A percentile compares a stretch with the other conserved stretches of the same genome.
These are phyloP conservation scores for Ernsta delagoae DNA, from an alignment of 2,888 invertebrate species.

Conservation along the genomic window DNA sequence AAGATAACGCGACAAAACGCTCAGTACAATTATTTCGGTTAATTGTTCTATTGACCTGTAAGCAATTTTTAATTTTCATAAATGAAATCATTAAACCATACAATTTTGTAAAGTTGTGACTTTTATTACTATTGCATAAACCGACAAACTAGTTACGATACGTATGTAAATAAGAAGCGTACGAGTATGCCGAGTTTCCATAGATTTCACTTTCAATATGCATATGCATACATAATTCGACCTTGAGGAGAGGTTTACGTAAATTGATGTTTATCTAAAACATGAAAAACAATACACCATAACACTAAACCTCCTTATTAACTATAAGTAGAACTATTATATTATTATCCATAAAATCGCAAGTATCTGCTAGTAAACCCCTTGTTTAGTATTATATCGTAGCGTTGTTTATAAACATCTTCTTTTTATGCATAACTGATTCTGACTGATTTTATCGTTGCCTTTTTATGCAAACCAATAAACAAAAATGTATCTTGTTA, in stretches of 20 bases:
- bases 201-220: conserved; percentile 41
- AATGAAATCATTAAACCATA: conserved; percentile 9
- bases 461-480: too few relatives aligned
- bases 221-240: conserved; percentile 42
- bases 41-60: conserved; percentile 10
- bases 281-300: conserved; percentile 38
- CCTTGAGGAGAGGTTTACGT: conserved; percentile 43
- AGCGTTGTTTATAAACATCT: too few relatives aligned
- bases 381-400: too few relatives aligned
- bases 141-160: conserved; percentile 3
- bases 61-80: conserved; percentile 1
- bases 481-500: background rate
- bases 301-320: background rate
- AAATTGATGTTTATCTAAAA: conserved; percentile 19
- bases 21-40: too few relatives aligned
- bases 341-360: too few relatives aligned
- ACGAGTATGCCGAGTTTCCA: conserved; percentile 6
- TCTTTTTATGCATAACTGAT: too few relatives aligned
- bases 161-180: conserved; percentile 3
- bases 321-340: background rate
- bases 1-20: too few relatives aligned
- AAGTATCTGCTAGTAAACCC: too few relatives aligned
- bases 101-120: background rate
- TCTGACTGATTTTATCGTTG: too few relatives aligned
- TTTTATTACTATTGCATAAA: conserved; percentile 19